Evolutionary conservation across 2,797 vertebrate species (phyloP), one percentile per base, ranked within the genome.

Genomic region (Acrocephalus scirpaceus): DNA sequence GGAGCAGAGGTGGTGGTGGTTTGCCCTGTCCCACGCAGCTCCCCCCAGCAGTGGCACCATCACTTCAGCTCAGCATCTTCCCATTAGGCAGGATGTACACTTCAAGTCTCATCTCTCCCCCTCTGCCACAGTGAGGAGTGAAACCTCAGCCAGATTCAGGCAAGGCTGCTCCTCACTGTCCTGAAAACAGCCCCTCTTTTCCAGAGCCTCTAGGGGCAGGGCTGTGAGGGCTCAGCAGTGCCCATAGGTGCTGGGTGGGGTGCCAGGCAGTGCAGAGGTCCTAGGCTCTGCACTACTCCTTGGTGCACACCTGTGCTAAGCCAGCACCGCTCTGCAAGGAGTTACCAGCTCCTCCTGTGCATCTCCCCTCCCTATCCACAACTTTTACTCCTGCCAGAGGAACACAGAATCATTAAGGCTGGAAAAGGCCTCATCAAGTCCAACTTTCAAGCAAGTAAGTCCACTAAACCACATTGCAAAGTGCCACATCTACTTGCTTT

Each of bases 61-160:
- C 79, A 11, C 25, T n/a, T 48, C 69, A 86, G 44, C 51, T 44
- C 56, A 14, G 44, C 61, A 50, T n/a, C 21, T 3, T 16, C 51
- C 38, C 56, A n/a, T 4, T 0, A 0, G 20, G 32, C 66, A 60
- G 72, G 48, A 73, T 5, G 5, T 2, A 10, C 17, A 3, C 23
- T 7, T 16, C 44, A 54, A 61, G 61, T 5, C 17, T 34, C 2
- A 1, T 13, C 16, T 22, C 44, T 29, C 15, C 36, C 27, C 44
- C 11, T 4, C 51, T 62, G 32, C n/a, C 54, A 13, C 60, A 15
- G 48, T 2, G 6, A 26, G 56, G 56, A 67, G 65, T 0, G 9
- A 61, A 79, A 88, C 51, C 45, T 82, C 47, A 54, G 60, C 34
- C 60, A 80, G 60, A 58, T 13, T 26, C 69, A 83, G 1, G 2